Evolutionary conservation across 1,140 invertebrate species (phyloP), one percentile per base, ranked within the genome.

Genomic region (Drosophila ambigua): DNA sequence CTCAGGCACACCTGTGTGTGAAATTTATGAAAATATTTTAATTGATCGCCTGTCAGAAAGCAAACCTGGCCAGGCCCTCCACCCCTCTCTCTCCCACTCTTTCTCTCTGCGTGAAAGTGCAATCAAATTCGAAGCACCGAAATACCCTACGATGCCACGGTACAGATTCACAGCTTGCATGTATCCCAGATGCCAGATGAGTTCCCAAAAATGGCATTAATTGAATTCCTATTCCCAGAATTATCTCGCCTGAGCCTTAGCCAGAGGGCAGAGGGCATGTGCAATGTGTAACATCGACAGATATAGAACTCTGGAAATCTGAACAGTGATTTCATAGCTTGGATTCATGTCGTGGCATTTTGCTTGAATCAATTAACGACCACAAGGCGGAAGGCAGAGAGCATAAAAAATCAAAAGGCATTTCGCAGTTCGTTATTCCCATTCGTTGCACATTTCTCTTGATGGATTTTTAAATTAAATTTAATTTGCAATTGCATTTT

Each of bases 21-120:
- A 66, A 84, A 84, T 81, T 87, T 84, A 81, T 84, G 81, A 84
- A 84, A 77, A 72, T 72, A 66, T 80, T 84, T 84, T 84, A 84
- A 84, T 84, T 81, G 81, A 84, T 80, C 66, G 67, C 64, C 79
- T 80, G 80, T 84, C 80, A 85, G 61, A 67, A 76, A 67, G 71
- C 84, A 79, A 72, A 83, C 73, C 51, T 28, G 66, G 24, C 44
- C 43, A 20, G 48, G 49, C 23, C 15, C 8, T 35, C 7, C 0
- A 16, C 15, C 13, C 15, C 13, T 8, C 6, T 28, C 24, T 35
- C 9, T 35, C n/a, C n/a, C n/a, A n/a, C 8, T 11, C 4, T 13
- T 51, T 41, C 13, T 24, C 24, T 35, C 9, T 35, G 31, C 7
- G 28, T 8, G 28, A 31, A 31, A 26, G 26, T 26, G 5, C 26